Evolutionary conservation across 1,140 invertebrate species (phyloP), one percentile per base, ranked within the genome.

Genomic region (Drosophila dunni): DNA sequence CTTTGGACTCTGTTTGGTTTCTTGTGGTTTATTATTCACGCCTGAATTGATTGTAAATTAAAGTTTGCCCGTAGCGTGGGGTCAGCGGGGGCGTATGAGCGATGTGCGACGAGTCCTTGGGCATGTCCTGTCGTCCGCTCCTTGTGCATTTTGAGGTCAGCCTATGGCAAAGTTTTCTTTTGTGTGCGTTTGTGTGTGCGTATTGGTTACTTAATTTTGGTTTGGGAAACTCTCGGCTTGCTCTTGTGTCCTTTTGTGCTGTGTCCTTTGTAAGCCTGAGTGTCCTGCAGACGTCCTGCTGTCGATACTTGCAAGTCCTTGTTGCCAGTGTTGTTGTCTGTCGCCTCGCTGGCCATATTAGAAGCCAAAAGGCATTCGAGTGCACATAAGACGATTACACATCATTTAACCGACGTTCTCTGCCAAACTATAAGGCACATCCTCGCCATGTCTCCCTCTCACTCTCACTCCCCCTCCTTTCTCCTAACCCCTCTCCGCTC

Each of bases 21-120:
- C 86, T 91, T 91, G 90, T 91, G 90, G 90, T 91, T 91, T 90
- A 91, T 91, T 91, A 91, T 91, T 90, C 81, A 89, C 90, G 90
- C 90, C 90, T 91, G 90, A 91, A 91, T 91, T 91, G 90, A 91
- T 91, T 91, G 83, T 91, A 86, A 91, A 91, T 91, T 90, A 91
- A 91, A 91, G 90, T 90, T 90, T 91, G 81, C 78, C 76, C 50
- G 66, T 33, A 54, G 40, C 34, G 57, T 11, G 10, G 10, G 42
- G 20, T 29, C 11, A 13, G 40, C 11, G 40, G 9, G 40, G 7
- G 40, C 11, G n/a, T 42, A 5, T 13, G 5, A 11, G 11, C 24
- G 24, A 29, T 29, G 24, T 29, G 24, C 24, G 24, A 29, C 24
- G 3, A 10, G 48, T 63, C 24, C 53, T 42, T 48, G 11, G 34